Percentiles rank a stretch among this genome's conserved stretches.
These are phyloP conservation scores for Sarcophilus harrisii DNA, from an alignment of 2,797 vertebrate species.

Conservation along the genomic window DNA sequence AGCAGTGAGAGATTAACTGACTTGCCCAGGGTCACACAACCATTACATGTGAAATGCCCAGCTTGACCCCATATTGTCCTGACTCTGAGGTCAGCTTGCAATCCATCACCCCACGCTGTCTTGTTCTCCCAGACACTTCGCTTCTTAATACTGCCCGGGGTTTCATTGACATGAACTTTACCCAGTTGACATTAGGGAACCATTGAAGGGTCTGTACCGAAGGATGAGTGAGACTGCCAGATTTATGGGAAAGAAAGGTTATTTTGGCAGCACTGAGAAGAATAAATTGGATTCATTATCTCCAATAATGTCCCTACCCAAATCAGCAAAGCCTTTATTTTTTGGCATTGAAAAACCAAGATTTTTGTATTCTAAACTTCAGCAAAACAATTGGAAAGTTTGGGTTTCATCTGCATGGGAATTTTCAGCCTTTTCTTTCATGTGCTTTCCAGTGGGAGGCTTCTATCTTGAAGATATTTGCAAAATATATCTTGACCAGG, in stretches of 20 bases:
- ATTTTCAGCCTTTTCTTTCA: constrained; percentile 16
- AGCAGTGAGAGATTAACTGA: neutral
- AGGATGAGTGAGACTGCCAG: neutral
- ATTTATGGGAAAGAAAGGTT: neutral
- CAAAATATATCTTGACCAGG: constrained; percentile 19
- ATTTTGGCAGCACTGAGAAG: neutral
- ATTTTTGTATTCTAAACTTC: constrained; percentile 55
- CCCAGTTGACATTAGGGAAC: neutral
- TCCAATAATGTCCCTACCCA: constrained; percentile 23
- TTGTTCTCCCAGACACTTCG: neutral
- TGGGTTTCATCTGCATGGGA: constrained; percentile 31
- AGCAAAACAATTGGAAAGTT: constrained; percentile 54
- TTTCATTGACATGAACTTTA: neutral
- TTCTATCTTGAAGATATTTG: constrained; percentile 29
- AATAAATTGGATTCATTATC: constrained; percentile 34
- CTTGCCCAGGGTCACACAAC: neutral
- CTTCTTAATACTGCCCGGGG: neutral
- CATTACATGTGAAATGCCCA: neutral
- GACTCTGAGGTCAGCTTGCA: neutral
- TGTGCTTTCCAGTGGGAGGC: constrained; percentile 39
- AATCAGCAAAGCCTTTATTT: constrained; percentile 39
- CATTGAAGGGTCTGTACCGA: neutral
- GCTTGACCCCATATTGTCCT: neutral
- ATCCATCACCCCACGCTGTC: neutral
- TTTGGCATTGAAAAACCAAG: constrained; percentile 53